Conservation (phyloP, 2,113 vertebrate species). For the Rhinopomastus cyanomelas region DNA sequence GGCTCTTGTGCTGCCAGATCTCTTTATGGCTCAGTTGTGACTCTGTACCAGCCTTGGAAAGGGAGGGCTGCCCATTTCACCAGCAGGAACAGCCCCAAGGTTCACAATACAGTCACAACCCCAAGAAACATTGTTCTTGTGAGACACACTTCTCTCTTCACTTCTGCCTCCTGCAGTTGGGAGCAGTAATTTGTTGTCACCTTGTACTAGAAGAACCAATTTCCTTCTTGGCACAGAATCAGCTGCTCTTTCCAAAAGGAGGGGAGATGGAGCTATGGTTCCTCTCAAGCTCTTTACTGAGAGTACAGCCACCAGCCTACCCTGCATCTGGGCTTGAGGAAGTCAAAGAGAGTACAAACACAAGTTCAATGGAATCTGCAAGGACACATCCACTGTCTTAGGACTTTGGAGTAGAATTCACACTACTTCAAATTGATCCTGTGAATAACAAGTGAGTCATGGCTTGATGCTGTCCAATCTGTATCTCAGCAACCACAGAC, state of each 20-base stretch:
- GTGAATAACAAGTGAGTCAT: neutral
- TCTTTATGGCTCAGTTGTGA: neutral
- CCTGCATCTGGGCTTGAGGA: neutral
- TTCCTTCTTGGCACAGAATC: neutral
- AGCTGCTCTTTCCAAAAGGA: neutral
- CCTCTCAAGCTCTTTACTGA: neutral
- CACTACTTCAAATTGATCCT: neutral
- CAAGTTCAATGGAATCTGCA: neutral
- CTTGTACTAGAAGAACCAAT: neutral
- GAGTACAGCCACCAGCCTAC: neutral
- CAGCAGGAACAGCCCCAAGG: neutral
- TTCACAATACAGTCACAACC: neutral
- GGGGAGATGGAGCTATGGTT: neutral
- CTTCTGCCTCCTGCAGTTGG: neutral
- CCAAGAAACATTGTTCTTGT: slow-evolving; percentile 19
- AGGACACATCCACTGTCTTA: neutral
- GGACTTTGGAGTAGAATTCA: neutral
- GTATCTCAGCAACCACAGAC: neutral
- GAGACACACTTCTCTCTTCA: neutral
- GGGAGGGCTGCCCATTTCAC: neutral
- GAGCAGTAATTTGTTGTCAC: neutral
- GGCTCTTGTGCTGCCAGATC: neutral
- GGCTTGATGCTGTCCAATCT: neutral
- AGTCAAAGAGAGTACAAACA: neutral
- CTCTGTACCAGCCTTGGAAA: neutral